phyloP scores from a whole-genome alignment of 2,888 invertebrate species.

The Arctia plantaginis region DNA sequence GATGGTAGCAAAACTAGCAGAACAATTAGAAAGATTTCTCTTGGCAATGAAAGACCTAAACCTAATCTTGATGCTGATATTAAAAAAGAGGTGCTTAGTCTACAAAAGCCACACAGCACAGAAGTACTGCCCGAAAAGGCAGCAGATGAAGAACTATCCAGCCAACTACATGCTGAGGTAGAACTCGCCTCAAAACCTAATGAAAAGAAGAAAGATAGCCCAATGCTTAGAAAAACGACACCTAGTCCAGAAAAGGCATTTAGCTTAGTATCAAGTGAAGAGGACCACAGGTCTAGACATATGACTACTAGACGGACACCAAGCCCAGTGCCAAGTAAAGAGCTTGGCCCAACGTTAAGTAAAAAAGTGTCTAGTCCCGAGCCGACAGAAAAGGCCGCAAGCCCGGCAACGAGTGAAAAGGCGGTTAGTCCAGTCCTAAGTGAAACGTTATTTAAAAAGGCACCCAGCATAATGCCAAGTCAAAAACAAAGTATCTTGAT shows the following conservation, averaged over 20 bases:
- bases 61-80: conserved; percentile 48
- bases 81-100: neutral
- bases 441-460: conserved; percentile 17
- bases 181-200: neutral
- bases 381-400: conserved; percentile 6
- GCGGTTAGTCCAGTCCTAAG: conserved; percentile 14
- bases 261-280: conserved; percentile 16
- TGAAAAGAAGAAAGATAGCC: conserved; percentile 47
- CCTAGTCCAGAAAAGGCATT: conserved; percentile 17
- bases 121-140: neutral
- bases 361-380: conserved; percentile 12
- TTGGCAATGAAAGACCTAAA: conserved; percentile 41
- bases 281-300: neutral
- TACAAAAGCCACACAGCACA: too few species aligned
- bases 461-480: neutral
- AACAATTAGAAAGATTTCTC: conserved; percentile 38
- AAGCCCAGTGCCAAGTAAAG: conserved; percentile 11
- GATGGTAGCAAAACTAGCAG: conserved; percentile 34
- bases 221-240: neutral
- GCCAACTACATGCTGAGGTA: neutral
- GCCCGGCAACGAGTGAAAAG: conserved; percentile 25
- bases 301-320: neutral
- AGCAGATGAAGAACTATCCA: neutral
- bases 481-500: conserved; percentile 30
- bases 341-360: conserved; percentile 13